Conservation (phyloP, 2,888 invertebrate genomes). For the Zhengitettix transpicula region DNA sequence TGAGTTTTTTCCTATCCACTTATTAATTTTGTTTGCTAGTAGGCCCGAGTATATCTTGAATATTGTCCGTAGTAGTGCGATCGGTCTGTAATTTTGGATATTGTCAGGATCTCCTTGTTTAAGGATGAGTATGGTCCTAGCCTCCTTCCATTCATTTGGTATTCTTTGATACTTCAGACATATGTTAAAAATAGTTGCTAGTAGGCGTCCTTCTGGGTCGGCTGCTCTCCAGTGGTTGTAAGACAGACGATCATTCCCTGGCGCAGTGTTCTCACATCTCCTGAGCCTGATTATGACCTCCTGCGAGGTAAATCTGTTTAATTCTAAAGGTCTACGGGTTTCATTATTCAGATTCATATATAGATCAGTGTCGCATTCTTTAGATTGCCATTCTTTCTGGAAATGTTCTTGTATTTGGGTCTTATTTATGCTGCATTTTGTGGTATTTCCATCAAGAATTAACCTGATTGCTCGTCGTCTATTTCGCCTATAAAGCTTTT, state of each 20-base stretch:
- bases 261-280: not conserved
- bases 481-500: no score
- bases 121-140: not conserved
- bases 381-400: no score
- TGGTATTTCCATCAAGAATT: no score
- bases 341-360: no score
- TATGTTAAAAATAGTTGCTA: not conserved
- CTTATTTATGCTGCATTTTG: no score
- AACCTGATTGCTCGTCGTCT: no score
- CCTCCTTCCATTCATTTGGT: not conserved
- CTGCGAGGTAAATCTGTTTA: no score
- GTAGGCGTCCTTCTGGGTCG: not conserved
- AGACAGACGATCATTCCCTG: not conserved
- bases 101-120: not conserved
- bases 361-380: no score
- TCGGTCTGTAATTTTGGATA: not conserved
- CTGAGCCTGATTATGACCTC: not conserved
- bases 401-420: no score
- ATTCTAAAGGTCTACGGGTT: no score
- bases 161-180: not conserved
- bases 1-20: not conserved
- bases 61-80: not conserved
- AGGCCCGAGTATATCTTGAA: not conserved
- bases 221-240: not conserved
- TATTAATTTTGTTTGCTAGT: accelerated